A percentile compares a stretch with the other conserved stretches of the same genome.
phyloP scores from a whole-genome alignment of 2,797 vertebrate genomes.

The Trachops cirrhosus region DNA sequence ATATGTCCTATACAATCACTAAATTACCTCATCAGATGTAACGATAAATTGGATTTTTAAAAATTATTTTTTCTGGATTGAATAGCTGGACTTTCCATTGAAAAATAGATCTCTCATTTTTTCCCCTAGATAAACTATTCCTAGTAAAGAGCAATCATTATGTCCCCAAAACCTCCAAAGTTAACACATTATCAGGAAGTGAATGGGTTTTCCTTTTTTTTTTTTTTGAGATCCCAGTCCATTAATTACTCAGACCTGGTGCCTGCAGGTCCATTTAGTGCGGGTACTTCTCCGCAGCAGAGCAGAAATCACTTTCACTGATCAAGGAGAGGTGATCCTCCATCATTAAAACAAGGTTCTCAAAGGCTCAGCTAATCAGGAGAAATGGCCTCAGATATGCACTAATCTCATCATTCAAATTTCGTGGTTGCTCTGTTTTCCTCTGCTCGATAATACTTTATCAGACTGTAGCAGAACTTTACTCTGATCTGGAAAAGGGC shows the following conservation, averaged over 20 bases:
- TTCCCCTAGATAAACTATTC: background rate
- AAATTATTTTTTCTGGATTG: background rate
- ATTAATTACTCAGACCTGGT: background rate
- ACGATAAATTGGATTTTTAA: background rate
- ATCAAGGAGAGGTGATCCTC: background rate
- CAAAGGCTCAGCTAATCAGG: background rate
- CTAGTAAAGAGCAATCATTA: background rate
- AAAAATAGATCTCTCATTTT: background rate
- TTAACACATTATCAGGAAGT: background rate
- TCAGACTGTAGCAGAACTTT: conserved; percentile 31
- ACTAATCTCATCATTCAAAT: conserved; percentile 45
- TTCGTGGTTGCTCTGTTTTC: conserved; percentile 57
- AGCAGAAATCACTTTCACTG: background rate
- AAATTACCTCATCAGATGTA: background rate
- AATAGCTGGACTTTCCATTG: background rate
- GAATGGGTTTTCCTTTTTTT: background rate
- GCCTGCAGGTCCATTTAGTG: background rate
- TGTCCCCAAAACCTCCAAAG: background rate
- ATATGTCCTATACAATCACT: background rate
- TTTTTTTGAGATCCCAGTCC: background rate
- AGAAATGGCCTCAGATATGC: background rate
- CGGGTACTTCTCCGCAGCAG: background rate
- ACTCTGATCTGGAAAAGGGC: conserved; percentile 45
- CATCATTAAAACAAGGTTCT: background rate
- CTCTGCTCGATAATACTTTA: conserved; percentile 65